Base-by-base conservation (phyloP, 2,113 vertebrate genomes). In the Dipodomys merriami region DNA sequence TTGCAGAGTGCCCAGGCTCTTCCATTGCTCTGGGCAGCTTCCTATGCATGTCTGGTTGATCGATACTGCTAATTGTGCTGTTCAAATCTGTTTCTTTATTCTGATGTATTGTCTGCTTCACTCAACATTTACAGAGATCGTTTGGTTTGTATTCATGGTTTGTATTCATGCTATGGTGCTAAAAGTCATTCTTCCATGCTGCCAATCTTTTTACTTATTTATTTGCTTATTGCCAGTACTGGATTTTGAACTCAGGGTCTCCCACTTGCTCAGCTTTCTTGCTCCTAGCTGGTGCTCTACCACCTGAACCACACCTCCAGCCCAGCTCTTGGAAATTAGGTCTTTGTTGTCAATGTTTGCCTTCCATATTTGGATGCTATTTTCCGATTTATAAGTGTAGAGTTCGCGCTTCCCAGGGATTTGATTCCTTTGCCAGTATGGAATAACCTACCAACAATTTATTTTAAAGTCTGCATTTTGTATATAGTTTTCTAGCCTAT, bases 11-110 rank as follows among this genome's bases (percentile, higher is more conserved):
- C 39, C 39, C 39, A 39, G 83, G 20, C 44, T 91, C 76, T 73
- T 68, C 35, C 49, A 25, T 1, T 62, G 53, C 69, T 89, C 71
- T 49, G 44, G 74, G 13, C 25, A 39, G 30, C 16, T 7, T 65
- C 83, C 76, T 20, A 27, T 23, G 57, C 22, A 62, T 57, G 19
- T 78, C 77, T 87, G 35, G 33, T n/a, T 53, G 72, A 72, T 91
- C 68, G 53, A 94, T 91, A 83, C 7, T 86, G 29, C 84, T 86
- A 83, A 93, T 80, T 91, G 67, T 64, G 20, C 16, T 81, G 77
- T 76, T 86, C 65, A 39, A 53, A 53, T 77, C n/a, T 49, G 49
- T 57, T 79, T 88, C 84, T 39, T 68, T 76, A 64, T 71, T 53
- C 53, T 69, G n/a, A 90, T n/a, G 60, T 11, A 80, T 0, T 39